Base-by-base conservation (phyloP, 2,888 invertebrate species). In the Amphipoea lucens region DNA sequence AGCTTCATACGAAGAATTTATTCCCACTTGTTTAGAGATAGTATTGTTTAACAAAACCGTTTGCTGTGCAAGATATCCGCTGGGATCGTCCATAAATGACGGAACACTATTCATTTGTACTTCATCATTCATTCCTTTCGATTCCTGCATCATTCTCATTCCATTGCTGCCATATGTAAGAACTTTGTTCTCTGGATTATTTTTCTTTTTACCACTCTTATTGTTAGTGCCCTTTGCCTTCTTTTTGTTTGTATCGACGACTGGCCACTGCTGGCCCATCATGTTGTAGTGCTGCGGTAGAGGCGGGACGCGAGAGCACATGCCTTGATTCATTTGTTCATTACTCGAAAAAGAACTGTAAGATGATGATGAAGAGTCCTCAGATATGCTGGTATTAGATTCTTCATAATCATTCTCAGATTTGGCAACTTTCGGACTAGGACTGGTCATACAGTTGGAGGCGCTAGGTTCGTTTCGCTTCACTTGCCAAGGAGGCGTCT, bases 21-120 rank as follows among this genome's bases (percentile, higher is more conserved):
- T 94, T 70, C 96, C 96, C n/a, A 96, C 96, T 95, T 98, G 98
- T 90, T 98, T 97, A 79, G 98, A 98, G 95, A 98, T 98, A 17
- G 98, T 98, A 92, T 98, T 98, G 92, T 99, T 98, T 74, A 99
- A 95, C 87, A 99, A 94, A 54, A 98, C 98, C 0, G 99, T 99
- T 94, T 99, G 99, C 90, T 99, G 99, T 9, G 99, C 99, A 88
- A 99, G 96, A 95, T 99, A 99, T 4, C 99, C 99, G 91, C 98
- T 98, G 0, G 99, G 99, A 94, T 99, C 99, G 88, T 99, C 99
- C 97, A 99, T 98, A 93, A 99, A 99, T 57, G 99, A 99, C 2
- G 98, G 98, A 85, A 97, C 95, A 84, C 97, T 97, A 85, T 97
- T 97, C 88, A 93, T 94, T 51, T 97, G 94, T 79, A 94, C 92